These are phyloP conservation scores for Drosophila insularis DNA, from an alignment of 1,140 invertebrate species.

Conservation along the genomic window DNA sequence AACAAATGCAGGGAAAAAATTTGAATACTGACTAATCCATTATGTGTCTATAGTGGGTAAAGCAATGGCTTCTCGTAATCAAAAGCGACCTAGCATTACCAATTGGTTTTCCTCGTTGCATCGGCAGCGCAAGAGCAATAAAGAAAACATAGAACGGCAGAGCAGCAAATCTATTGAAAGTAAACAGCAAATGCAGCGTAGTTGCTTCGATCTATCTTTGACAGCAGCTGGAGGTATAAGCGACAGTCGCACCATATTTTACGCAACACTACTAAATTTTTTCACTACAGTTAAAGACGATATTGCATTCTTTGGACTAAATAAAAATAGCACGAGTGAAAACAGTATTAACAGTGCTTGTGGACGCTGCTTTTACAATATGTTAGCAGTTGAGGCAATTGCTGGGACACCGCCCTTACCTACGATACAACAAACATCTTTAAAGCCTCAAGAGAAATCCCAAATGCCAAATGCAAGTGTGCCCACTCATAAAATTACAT, in stretches of 20 bases:
- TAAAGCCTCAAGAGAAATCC: conserved; percentile 30
- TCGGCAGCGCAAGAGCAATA: conserved; percentile 84
- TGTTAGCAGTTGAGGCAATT: conserved; percentile 25
- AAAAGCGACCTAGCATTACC: conserved; percentile 85
- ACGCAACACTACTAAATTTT: conserved; percentile 25
- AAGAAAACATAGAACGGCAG: conserved; percentile 36
- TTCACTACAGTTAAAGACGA: conserved; percentile 49
- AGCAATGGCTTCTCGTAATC: conserved; percentile 62
- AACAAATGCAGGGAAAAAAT: conserved; percentile 22
- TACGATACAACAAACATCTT: neutral
- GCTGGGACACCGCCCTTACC: neutral
- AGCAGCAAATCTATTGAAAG: conserved; percentile 54
- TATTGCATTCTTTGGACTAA: conserved; percentile 37
- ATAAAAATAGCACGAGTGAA: conserved; percentile 25
- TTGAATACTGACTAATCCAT: neutral
- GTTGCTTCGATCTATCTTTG: conserved; percentile 74
- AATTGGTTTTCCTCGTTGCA: conserved; percentile 91
- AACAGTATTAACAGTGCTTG: conserved; percentile 51
- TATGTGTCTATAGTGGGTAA: conserved; percentile 19
- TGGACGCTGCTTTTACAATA: conserved; percentile 65
- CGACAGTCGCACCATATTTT: conserved; percentile 55
- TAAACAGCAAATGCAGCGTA: conserved; percentile 79
- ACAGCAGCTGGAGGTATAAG: neutral
- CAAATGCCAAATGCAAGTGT: conserved; percentile 64
- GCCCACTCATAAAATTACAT: conserved; percentile 54